Conservation (phyloP, 2,888 invertebrate genomes). For the Lepas anatifera region DNA sequence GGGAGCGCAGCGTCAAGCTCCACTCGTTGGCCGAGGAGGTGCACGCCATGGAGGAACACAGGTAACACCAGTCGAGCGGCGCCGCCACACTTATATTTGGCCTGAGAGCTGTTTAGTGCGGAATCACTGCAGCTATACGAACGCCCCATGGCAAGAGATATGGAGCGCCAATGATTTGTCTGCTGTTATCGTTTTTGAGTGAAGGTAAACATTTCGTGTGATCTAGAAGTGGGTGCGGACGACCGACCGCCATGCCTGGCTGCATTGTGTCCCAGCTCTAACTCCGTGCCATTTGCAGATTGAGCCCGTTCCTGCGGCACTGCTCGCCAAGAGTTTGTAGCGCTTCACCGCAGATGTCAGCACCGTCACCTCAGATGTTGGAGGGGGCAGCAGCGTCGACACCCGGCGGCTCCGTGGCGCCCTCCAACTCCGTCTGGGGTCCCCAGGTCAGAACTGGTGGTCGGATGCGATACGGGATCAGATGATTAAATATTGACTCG, state of each 20-base stretch:
- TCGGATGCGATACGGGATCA: too few relatives aligned
- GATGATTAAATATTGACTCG: too few relatives aligned
- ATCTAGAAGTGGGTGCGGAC: too few relatives aligned
- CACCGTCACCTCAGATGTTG: neutral
- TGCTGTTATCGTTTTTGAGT: too few relatives aligned
- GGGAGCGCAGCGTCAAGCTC: slow-evolving; percentile 22
- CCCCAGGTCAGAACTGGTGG: neutral
- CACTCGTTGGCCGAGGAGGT: slow-evolving; percentile 24
- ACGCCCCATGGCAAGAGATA: too few relatives aligned
- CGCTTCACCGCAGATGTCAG: slow-evolving; percentile 3
- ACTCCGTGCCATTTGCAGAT: neutral
- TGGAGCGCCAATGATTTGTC: too few relatives aligned
- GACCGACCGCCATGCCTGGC: too few relatives aligned
- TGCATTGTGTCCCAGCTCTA: too few relatives aligned
- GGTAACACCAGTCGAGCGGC: slow-evolving; percentile 14
- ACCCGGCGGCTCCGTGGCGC: neutral
- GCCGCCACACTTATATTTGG: too few relatives aligned
- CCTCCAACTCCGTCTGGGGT: neutral
- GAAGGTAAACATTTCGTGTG: too few relatives aligned
- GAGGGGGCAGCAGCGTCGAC: neutral
- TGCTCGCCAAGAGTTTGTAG: neutral
- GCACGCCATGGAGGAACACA: slow-evolving; percentile 23
- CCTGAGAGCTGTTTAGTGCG: too few relatives aligned
- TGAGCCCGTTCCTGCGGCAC: neutral
- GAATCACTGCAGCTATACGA: too few relatives aligned